phyloP scores from a whole-genome alignment of 2,113 vertebrate genomes.

The Zosterops japonicus region DNA sequence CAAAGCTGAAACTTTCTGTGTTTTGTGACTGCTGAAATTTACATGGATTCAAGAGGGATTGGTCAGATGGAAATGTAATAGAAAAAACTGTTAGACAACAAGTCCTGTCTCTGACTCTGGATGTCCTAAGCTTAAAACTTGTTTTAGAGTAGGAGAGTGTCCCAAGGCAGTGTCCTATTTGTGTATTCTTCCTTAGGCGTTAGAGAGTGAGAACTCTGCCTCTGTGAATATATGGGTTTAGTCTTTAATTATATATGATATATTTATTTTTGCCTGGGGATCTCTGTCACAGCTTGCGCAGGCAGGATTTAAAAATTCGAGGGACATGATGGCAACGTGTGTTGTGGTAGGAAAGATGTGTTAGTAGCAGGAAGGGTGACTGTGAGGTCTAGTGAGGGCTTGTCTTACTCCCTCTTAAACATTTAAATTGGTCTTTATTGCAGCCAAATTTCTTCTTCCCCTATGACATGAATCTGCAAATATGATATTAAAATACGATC shows the following conservation, averaged over 20 bases:
- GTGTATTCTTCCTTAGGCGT: slow-evolving; percentile 53
- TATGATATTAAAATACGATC: not conserved
- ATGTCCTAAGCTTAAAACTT: not conserved
- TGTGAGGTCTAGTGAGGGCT: not conserved
- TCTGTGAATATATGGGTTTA: not conserved
- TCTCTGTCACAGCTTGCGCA: slow-evolving; percentile 35
- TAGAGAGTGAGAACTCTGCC: not conserved
- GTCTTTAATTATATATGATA: slow-evolving; percentile 59
- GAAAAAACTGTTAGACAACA: not conserved
- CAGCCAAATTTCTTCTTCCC: not conserved
- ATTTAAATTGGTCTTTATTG: not conserved
- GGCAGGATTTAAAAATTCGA: not conserved
- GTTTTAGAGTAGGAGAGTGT: slow-evolving; percentile 3
- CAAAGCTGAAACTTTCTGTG: not conserved
- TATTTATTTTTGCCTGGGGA: slow-evolving; percentile 60
- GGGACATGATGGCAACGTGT: not conserved
- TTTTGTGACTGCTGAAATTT: not conserved
- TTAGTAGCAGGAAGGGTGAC: not conserved
- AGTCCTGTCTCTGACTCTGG: not conserved
- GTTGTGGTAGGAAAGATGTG: not conserved
- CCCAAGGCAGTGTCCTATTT: slow-evolving; percentile 51
- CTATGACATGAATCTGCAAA: not conserved
- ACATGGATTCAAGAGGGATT: not conserved
- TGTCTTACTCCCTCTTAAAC: not conserved
- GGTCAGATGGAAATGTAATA: not conserved